These are phyloP conservation scores for Corythoichthys intestinalis DNA, from an alignment of 2,113 vertebrate genomes.

Conservation along the genomic window DNA sequence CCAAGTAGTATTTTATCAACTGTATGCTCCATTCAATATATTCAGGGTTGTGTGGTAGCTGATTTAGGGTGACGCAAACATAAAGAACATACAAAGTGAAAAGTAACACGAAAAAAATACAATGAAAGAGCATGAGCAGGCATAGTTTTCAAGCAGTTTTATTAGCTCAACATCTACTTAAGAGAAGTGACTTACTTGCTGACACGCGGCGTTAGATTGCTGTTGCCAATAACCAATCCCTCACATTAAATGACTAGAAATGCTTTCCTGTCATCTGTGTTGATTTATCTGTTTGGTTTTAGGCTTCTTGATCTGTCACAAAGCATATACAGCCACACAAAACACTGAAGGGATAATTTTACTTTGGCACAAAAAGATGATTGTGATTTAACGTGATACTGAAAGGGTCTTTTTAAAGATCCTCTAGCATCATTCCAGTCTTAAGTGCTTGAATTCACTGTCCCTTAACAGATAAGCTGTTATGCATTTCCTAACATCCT, in stretches of 20 bases:
- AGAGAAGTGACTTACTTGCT: background rate
- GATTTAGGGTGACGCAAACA: too few relatives aligned
- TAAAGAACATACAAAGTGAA: too few relatives aligned
- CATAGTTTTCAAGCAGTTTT: background rate
- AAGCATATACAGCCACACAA: constrained; percentile 2
- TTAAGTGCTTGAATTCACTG: constrained; percentile 22
- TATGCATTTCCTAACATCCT: constrained; percentile 13
- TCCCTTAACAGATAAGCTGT: constrained; percentile 10
- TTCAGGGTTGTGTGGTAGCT: too few relatives aligned
- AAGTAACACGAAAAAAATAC: background rate
- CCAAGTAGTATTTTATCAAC: too few relatives aligned
- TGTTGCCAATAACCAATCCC: background rate
- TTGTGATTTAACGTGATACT: constrained; percentile 19
- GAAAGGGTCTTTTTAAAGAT: constrained; percentile 16
- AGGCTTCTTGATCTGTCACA: background rate
- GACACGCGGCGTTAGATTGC: constrained; percentile 3
- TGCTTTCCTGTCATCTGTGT: background rate
- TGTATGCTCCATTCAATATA: too few relatives aligned
- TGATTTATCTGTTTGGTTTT: constrained; percentile 9
- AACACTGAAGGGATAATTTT: constrained; percentile 34
- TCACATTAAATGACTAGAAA: constrained; percentile 1
- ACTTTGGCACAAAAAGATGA: background rate
- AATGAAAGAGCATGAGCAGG: background rate
- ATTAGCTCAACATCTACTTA: constrained; percentile 17
- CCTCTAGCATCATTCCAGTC: constrained; percentile 5